A percentile compares a stretch with the other conserved stretches of the same genome.
Conservation (phyloP, 2,888 invertebrate species). For the Chymomyza procnemis region DNA sequence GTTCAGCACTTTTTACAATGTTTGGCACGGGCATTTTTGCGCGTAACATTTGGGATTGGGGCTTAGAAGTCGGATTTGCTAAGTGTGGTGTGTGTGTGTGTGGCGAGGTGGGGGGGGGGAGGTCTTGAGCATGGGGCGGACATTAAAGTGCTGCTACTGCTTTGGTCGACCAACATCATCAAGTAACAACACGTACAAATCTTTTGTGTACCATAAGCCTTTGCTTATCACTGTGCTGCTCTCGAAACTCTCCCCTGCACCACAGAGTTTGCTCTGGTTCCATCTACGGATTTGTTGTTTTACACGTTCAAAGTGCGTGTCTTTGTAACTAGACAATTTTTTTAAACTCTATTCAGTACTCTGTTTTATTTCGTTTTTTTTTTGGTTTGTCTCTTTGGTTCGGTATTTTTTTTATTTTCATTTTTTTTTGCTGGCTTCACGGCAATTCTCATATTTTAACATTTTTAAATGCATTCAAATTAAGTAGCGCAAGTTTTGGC, state of each 20-base stretch:
- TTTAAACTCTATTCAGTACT: not conserved
- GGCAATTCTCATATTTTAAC: constrained; percentile 62
- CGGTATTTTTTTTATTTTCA: constrained; percentile 8
- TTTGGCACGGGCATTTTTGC: constrained; percentile 31
- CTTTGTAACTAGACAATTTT: constrained; percentile 56
- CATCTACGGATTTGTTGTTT: constrained; percentile 21
- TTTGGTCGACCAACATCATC: constrained; percentile 46
- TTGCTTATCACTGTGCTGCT: constrained; percentile 14
- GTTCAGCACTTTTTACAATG: constrained; percentile 9
- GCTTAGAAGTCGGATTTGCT: not conserved
- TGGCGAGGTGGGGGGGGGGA: too few relatives aligned
- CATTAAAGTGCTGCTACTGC: constrained; percentile 3
- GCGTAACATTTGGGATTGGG: constrained; percentile 22
- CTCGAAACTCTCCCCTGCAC: not conserved
- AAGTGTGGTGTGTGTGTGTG: too few relatives aligned
- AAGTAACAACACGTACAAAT: constrained; percentile 68
- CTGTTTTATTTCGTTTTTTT: not conserved
- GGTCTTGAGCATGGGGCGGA: not conserved
- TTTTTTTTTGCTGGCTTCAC: constrained; percentile 7
- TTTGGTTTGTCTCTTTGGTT: constrained; percentile 8
- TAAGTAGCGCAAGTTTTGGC: constrained; percentile 34
- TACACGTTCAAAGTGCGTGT: constrained; percentile 52
- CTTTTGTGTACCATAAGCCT: constrained; percentile 47
- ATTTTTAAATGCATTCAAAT: constrained; percentile 70
- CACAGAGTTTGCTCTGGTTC: not conserved